Evolutionary conservation across 2,797 vertebrate species (phyloP), one percentile per base, ranked within the genome.

Genomic region (Pampus argenteus): DNA sequence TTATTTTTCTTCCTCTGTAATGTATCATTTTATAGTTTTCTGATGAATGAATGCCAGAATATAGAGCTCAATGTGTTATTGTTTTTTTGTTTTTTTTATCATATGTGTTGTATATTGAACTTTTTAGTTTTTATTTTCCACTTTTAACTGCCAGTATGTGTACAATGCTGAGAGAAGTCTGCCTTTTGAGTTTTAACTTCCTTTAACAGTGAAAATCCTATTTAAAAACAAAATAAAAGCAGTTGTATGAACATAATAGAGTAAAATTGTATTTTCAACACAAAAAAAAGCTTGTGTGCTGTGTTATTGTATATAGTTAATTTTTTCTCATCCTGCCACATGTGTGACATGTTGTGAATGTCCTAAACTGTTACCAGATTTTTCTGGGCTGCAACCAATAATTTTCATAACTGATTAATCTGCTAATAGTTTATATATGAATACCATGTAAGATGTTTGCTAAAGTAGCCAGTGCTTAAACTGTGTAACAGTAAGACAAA

Each of bases 191-290:
- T 89, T 91, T 87, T 34, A 72, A 84, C 82, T 82, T 86, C 75
- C 86, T 78, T 88, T 81, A 26, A 79, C 74, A 78, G 55, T 86
- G 78, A 86, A 84, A 87, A 78, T 82, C 74, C 84, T 92, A 91
- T 91, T 93, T 91, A 90, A 91, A 85, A 88, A 81, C 31, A 51
- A 78, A 92, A 93, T 91, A 91, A 93, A 94, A 85, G 74, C 77
- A 82, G 78, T 89, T 92, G 83, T 90, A 89, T 88, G 86, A 91
- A 90, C 66, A 76, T 75, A 25, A 83, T 66, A 74, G 83, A 82
- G 76, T 89, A 71, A 86, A 88, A 71, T 44, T 86, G 76, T 88
- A 84, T 88, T 91, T 90, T 91, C 71, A 77, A 44, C 34, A 36
- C 8, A 83, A 82, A 71, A 61, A 81, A 58, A 28, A 20, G 0